Conservation (phyloP, 1,140 invertebrate genomes). For the Planococcus citri region DNA sequence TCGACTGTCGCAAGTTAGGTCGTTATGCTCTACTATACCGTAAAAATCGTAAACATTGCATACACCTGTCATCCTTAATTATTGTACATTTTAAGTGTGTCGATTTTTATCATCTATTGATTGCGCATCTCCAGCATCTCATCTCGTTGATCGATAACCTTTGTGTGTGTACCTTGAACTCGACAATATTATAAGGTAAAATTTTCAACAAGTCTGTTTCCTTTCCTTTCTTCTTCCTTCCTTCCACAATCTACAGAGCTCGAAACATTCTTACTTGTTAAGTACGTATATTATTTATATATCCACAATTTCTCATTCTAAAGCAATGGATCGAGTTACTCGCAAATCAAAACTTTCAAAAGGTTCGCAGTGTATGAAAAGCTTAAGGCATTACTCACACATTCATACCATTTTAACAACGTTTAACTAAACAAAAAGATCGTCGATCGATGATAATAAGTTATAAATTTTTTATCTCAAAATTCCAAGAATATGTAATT, state of each 20-base stretch:
- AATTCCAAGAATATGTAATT: background rate
- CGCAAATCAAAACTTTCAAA: too few relatives aligned
- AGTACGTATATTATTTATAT: too few relatives aligned
- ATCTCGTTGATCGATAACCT: background rate
- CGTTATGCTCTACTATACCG: conserved; percentile 14
- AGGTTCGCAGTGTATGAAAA: too few relatives aligned
- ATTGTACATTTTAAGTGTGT: background rate
- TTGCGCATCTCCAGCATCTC: background rate
- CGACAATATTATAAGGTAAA: background rate
- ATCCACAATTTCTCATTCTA: too few relatives aligned
- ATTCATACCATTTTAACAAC: too few relatives aligned
- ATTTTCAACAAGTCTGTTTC: too few relatives aligned
- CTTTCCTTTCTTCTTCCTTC: too few relatives aligned
- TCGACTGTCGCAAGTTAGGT: conserved; percentile 15
- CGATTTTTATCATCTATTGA: conserved; percentile 2
- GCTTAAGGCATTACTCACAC: too few relatives aligned
- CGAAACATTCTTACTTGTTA: too few relatives aligned
- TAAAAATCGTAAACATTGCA: background rate
- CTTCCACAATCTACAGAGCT: too few relatives aligned
- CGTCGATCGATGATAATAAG: background rate
- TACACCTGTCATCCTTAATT: conserved; percentile 5
- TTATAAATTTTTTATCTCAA: background rate
- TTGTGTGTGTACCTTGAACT: background rate
- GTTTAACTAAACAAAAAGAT: too few relatives aligned
- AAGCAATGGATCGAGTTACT: too few relatives aligned